Percentiles rank a stretch among this genome's conserved stretches.
These are phyloP conservation scores for Alectoris magna DNA, from an alignment of 2,797 vertebrate genomes.

Conservation along the genomic window DNA sequence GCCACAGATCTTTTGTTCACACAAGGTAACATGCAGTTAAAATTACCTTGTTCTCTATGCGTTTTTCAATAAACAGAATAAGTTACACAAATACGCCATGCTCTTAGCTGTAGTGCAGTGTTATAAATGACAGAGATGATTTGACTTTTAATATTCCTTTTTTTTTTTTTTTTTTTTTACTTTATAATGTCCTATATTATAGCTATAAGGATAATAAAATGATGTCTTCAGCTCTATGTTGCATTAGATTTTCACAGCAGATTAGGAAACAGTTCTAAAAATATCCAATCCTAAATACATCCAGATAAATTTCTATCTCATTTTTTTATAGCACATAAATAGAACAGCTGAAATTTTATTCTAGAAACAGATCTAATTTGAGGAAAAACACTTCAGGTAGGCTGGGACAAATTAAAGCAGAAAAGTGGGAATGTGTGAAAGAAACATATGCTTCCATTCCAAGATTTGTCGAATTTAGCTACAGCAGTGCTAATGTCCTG, in stretches of 20 bases:
- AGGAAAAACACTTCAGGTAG: conserved; percentile 57
- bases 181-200: background rate
- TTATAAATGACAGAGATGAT: conserved; percentile 52
- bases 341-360: conserved; percentile 50
- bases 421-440: conserved; percentile 46
- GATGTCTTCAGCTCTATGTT: background rate
- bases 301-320: conserved; percentile 11
- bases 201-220: background rate
- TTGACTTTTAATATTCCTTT: conserved; percentile 55
- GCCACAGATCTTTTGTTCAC: conserved; percentile 32
- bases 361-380: conserved; percentile 55
- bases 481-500: background rate
- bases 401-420: conserved; percentile 50
- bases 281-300: conserved; percentile 24
- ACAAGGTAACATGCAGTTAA: conserved; percentile 36
- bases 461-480: conserved; percentile 32
- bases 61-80: conserved; percentile 37
- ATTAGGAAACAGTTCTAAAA: conserved; percentile 58
- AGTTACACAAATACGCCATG: conserved; percentile 20
- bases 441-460: conserved; percentile 45
- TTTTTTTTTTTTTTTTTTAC: background rate
- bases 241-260: conserved; percentile 27
- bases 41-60: conserved; percentile 30
- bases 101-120: background rate
- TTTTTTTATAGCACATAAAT: conserved; percentile 41